phyloP scores from a whole-genome alignment of 2,888 invertebrate species.

The Timema podura region DNA sequence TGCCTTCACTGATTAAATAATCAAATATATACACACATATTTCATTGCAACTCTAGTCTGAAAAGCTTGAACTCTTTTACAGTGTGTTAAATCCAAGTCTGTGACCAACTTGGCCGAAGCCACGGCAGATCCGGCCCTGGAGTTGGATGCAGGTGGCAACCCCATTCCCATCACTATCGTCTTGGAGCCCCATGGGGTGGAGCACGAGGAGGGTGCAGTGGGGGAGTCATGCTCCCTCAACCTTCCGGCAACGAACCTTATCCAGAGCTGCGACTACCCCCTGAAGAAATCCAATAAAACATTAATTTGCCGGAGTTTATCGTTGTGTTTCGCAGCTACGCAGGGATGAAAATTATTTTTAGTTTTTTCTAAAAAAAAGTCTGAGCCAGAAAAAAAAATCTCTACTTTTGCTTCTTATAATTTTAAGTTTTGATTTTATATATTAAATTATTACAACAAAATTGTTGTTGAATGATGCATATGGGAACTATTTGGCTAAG shows the following conservation, averaged over 20 bases:
- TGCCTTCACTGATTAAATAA: background rate
- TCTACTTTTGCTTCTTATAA: too few relatives aligned
- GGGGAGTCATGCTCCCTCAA: slow-evolving; percentile 30
- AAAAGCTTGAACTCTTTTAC: slow-evolving; percentile 40
- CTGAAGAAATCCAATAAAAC: slow-evolving; percentile 28
- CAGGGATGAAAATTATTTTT: too few relatives aligned
- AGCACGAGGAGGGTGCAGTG: slow-evolving; percentile 32
- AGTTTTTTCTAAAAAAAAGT: too few relatives aligned
- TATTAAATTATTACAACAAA: too few relatives aligned
- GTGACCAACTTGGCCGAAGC: slow-evolving; percentile 96
- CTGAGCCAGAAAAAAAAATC: too few relatives aligned
- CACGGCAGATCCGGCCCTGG: slow-evolving; percentile 81
- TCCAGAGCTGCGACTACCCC: slow-evolving; percentile 29
- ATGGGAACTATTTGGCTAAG: too few relatives aligned
- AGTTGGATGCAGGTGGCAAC: slow-evolving; percentile 60
- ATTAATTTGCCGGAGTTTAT: background rate
- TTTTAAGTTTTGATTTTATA: too few relatives aligned
- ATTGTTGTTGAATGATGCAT: too few relatives aligned
- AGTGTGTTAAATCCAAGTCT: slow-evolving; percentile 97
- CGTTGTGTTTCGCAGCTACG: background rate
- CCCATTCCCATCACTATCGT: slow-evolving; percentile 36
- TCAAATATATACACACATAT: too few relatives aligned
- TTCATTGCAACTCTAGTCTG: too few relatives aligned
- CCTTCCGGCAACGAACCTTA: slow-evolving; percentile 31
- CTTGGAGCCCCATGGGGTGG: slow-evolving; percentile 19